Conservation (phyloP, 1,140 invertebrate genomes). For the Pentalonia nigronervosa region DNA sequence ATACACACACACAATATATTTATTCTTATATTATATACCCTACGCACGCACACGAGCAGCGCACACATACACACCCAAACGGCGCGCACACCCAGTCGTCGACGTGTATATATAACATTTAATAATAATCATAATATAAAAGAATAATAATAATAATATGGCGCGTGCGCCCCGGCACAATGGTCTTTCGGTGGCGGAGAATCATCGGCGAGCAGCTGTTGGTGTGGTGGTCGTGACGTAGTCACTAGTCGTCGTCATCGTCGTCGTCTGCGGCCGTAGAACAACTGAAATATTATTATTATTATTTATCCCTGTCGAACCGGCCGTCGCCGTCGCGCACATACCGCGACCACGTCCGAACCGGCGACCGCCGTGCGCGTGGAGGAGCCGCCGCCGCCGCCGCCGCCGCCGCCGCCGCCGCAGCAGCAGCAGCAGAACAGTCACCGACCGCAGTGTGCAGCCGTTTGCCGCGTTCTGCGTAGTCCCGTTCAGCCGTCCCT, state of each 20-base stretch:
- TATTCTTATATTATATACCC: background rate
- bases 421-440: background rate
- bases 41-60: background rate
- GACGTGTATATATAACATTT: background rate
- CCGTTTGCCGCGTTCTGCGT: background rate
- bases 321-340: background rate
- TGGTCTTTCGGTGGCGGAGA: background rate
- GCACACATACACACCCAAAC: background rate
- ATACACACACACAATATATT: background rate
- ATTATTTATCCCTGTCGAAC: background rate
- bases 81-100: background rate
- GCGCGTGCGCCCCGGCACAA: constrained; percentile 54
- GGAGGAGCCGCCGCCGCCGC: background rate
- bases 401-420: background rate
- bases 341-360: constrained; percentile 24
- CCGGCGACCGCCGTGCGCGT: background rate
- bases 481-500: background rate
- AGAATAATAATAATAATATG: constrained; percentile 39
- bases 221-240: constrained; percentile 44
- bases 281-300: constrained; percentile 18
- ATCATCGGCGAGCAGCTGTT: constrained; percentile 8
- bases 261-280: background rate
- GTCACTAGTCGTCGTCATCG: background rate
- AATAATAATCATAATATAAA: constrained; percentile 35
- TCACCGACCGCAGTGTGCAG: background rate